Evolutionary conservation across 2,888 invertebrate species (phyloP).

Genomic region (Nomada fabriciana): DNA sequence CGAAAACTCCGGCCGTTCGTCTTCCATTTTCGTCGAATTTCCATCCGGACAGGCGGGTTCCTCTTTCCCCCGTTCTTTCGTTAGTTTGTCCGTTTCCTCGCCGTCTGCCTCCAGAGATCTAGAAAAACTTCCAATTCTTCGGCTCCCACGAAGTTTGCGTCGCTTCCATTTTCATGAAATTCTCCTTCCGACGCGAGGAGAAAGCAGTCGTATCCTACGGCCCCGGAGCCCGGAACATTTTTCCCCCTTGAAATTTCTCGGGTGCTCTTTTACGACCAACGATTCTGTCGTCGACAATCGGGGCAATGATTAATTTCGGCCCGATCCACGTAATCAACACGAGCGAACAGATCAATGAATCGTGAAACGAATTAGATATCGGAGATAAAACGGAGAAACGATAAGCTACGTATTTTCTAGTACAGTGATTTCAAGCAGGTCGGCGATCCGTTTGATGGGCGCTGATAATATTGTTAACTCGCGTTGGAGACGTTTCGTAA

Average conservation of each 20-base stretch:
- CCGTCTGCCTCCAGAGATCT: constrained; percentile 13
- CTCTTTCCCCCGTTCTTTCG: not conserved
- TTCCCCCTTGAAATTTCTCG: constrained; percentile 37
- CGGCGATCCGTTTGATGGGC: no score
- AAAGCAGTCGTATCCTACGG: constrained; percentile 43
- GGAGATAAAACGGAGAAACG: no score
- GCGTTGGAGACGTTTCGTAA: no score
- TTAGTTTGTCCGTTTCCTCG: not conserved
- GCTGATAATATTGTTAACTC: no score
- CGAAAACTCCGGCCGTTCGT: constrained; percentile 37
- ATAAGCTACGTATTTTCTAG: not conserved
- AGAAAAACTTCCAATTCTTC: constrained; percentile 52
- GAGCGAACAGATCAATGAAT: no score
- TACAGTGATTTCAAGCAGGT: no score
- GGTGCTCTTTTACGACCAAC: constrained; percentile 10
- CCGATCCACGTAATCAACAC: not conserved
- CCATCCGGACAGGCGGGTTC: constrained; percentile 14
- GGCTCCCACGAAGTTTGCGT: constrained; percentile 54
- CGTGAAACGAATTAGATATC: not conserved
- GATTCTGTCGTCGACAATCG: not conserved
- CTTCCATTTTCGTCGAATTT: constrained; percentile 52
- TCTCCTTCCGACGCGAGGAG: constrained; percentile 35
- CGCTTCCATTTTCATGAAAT: constrained; percentile 54
- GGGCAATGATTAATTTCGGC: constrained; percentile 10
- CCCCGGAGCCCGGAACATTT: constrained; percentile 27